Evolutionary conservation across 2,797 vertebrate genomes (phyloP), one percentile per base, ranked within the genome.

Genomic region (Sebastes baramenuke): DNA sequence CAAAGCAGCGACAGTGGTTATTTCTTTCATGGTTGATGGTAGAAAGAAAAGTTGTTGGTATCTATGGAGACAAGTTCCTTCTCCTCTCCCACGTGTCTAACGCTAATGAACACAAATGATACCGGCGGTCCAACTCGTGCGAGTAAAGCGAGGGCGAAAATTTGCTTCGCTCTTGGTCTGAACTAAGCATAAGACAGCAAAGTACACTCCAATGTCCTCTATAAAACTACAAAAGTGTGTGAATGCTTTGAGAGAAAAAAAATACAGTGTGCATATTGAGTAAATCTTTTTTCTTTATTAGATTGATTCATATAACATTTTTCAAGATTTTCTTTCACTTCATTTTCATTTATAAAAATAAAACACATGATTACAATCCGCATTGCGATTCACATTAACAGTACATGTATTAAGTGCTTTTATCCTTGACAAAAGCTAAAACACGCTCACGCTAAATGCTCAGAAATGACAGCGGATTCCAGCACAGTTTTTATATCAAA

Each of bases 321-420:
- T 42, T 16, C 5, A 42, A 42, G 38, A 38, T 20, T n/a, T 10
- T 38, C 6, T 30, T 13, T 10, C 18, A 3, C n/a, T 56, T 24
- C n/a, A 65, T 64, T 68, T 34, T 71, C 24, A 62, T 8, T 27
- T 78, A 85, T 5, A 86, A 85, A 85, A 85, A 80, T 75, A 81
- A 69, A 85, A 65, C 36, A 36, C 14, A 2, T n/a, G 69, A 54
- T 78, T 27, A 16, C 8, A 71, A 27, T 30, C 36, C 65, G 62
- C 66, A 80, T 46, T 46, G 36, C 3, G 1, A 36, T 64, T 82
- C 46, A 78, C 72, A 66, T 75, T 10, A 18, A 22, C 25, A 25
- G n/a, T 29, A 54, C n/a, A 61, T 5, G 11, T 36, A 22, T 27
- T 27, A 5, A 16, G 24, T 18, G 2, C 9, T 32, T 58, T 49